phyloP scores from a whole-genome alignment of 2,888 invertebrate genomes.

The Sarcophaga rosellei region DNA sequence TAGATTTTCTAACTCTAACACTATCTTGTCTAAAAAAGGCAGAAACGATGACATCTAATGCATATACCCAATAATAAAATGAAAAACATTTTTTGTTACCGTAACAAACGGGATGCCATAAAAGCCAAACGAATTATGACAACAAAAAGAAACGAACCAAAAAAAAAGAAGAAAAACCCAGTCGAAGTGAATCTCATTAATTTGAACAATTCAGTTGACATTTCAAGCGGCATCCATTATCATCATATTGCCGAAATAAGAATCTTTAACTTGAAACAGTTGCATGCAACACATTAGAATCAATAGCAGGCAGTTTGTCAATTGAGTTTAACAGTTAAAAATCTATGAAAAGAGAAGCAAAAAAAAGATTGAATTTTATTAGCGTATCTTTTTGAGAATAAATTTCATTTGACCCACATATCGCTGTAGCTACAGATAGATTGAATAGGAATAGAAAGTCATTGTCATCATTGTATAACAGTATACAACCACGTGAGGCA shows the following conservation, averaged over 20 bases:
- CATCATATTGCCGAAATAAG: slow-evolving; percentile 9
- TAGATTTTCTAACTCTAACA: no score
- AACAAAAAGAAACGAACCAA: neutral
- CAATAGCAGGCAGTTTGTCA: slow-evolving; percentile 1
- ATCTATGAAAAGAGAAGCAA: neutral
- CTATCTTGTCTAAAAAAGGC: no score
- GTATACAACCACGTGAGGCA: no score
- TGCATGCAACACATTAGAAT: neutral
- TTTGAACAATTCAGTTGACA: slow-evolving; percentile 27
- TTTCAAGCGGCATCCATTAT: neutral
- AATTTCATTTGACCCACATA: neutral
- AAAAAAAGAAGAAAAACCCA: slow-evolving; percentile 1
- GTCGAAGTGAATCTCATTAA: slow-evolving; percentile 13
- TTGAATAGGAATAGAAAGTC: slow-evolving; percentile 18
- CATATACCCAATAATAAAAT: no score
- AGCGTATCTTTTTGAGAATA: neutral
- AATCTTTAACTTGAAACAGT: neutral
- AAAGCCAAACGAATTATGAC: neutral
- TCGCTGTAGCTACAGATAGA: neutral
- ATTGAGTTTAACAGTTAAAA: slow-evolving; percentile 40
- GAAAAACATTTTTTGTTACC: no score
- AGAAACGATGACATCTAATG: no score
- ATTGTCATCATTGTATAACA: neutral
- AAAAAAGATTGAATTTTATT: neutral
- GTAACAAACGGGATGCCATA: neutral